Conservation (phyloP, 2,113 vertebrate genomes). For the Gallinago media region DNA sequence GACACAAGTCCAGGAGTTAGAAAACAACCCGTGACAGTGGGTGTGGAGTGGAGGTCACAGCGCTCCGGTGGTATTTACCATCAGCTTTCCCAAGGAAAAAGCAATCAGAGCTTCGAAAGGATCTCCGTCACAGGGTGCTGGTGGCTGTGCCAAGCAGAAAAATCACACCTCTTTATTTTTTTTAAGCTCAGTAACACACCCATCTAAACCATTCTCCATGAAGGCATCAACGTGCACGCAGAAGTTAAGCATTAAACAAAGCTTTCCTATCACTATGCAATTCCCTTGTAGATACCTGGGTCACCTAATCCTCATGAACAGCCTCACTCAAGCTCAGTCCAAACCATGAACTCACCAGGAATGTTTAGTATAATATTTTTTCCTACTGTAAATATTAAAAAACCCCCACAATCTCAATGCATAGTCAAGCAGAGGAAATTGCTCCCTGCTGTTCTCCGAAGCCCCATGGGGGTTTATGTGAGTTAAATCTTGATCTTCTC, state of each 20-base stretch:
- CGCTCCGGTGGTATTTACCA: fast-evolving
- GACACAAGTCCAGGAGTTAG: neutral
- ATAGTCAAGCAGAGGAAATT: neutral
- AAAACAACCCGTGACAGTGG: neutral
- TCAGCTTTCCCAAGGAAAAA: neutral
- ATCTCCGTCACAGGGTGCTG: neutral
- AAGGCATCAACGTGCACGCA: neutral
- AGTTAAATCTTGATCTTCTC: neutral
- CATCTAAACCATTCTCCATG: neutral
- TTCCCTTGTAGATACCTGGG: neutral
- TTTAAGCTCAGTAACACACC: neutral
- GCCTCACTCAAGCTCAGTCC: neutral
- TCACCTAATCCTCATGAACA: neutral
- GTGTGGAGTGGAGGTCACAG: neutral
- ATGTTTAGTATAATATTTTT: neutral
- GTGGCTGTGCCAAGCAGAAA: neutral
- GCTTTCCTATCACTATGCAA: neutral
- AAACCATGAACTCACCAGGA: neutral
- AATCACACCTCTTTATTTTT: neutral
- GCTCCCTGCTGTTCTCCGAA: neutral
- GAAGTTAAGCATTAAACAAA: neutral
- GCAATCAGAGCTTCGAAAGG: neutral
- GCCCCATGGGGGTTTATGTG: fast-evolving
- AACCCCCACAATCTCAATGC: neutral
- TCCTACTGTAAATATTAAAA: neutral